A percentile compares a stretch with the other conserved stretches of the same genome.
These are phyloP conservation scores for Campaea margaritaria DNA, from an alignment of 2,888 invertebrate genomes.

Conservation along the genomic window DNA sequence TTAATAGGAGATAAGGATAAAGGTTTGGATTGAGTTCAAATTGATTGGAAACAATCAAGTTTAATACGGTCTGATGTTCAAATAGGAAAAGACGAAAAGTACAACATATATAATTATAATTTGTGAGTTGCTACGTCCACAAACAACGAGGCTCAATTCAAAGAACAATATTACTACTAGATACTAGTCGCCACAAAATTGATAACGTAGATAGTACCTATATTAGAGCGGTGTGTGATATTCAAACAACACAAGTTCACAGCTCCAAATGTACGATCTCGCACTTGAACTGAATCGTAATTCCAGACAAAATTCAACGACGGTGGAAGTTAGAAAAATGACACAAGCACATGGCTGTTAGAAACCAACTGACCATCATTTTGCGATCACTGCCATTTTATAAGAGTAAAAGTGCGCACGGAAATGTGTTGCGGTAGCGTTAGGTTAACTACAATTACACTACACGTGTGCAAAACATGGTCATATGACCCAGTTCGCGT, in stretches of 20 bases:
- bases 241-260: background rate
- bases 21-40: no score
- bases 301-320: background rate
- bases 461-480: constrained; percentile 44
- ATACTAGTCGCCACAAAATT: no score
- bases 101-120: no score
- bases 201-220: no score
- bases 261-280: background rate
- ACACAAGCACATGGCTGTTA: constrained; percentile 11
- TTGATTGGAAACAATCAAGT: no score
- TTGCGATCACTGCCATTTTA: constrained; percentile 17
- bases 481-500: constrained; percentile 24
- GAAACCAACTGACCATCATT: constrained; percentile 26
- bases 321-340: background rate
- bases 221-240: no score
- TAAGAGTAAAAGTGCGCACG: constrained; percentile 29
- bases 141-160: no score
- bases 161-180: no score
- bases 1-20: no score
- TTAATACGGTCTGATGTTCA: no score
- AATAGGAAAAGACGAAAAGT: no score
- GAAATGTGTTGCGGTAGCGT: constrained; percentile 12
- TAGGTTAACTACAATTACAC: constrained; percentile 25
- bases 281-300: background rate
- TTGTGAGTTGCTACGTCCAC: no score